A percentile compares a stretch with the other conserved stretches of the same genome.
These are phyloP conservation scores for Tupiocoris notatus DNA, from an alignment of 2,888 invertebrate species.

Conservation along the genomic window DNA sequence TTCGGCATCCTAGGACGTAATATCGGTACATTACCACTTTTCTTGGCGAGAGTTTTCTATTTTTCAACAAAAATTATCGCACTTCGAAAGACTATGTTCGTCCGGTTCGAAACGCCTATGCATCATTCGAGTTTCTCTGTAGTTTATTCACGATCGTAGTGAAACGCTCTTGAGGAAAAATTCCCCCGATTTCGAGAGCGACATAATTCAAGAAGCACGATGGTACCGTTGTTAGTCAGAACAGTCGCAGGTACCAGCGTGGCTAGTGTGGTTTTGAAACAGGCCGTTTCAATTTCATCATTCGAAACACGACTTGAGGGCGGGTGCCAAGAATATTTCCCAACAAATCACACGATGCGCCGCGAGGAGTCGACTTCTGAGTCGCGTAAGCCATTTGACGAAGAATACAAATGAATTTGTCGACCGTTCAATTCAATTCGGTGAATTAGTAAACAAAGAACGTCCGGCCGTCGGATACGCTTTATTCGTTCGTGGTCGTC, in stretches of 20 bases:
- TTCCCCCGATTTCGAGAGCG: neutral
- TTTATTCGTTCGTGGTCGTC: neutral
- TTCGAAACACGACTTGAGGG: neutral
- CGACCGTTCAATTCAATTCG: neutral
- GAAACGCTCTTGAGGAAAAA: neutral
- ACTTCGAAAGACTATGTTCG: too few species aligned
- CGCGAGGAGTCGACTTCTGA: neutral
- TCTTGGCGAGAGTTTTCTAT: too few species aligned
- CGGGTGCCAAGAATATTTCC: conserved; percentile 28
- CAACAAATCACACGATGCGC: conserved; percentile 22
- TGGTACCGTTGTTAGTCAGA: neutral
- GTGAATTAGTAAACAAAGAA: neutral
- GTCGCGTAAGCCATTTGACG: conserved; percentile 7
- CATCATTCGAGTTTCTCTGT: too few species aligned
- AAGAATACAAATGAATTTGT: neutral
- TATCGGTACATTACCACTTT: too few species aligned
- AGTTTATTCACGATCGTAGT: too few species aligned
- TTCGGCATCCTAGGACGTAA: too few species aligned
- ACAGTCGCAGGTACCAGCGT: neutral
- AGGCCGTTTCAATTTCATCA: neutral
- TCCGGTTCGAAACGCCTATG: too few species aligned
- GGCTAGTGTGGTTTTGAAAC: neutral
- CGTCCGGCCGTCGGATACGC: neutral
- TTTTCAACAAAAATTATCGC: too few species aligned
- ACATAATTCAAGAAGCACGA: neutral